A percentile compares a stretch with the other conserved stretches of the same genome.
Conservation (phyloP, 2,888 invertebrate genomes). For the Thera obeliscata region DNA sequence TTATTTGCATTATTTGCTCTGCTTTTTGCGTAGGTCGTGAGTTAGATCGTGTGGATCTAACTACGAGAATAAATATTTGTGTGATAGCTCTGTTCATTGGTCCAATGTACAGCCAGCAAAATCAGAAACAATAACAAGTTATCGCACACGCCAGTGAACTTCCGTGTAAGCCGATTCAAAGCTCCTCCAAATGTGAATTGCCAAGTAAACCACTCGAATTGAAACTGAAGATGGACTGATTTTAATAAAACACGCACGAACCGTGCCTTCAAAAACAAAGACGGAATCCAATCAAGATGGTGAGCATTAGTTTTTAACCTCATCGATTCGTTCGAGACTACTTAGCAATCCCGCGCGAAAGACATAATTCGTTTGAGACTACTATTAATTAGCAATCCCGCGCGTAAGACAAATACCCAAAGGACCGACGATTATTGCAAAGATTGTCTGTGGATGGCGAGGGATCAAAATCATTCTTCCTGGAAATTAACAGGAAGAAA, state of each 20-base stretch:
- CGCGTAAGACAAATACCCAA: too few relatives aligned
- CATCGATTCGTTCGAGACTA: not conserved
- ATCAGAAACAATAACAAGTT: conserved; percentile 4
- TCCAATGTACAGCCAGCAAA: too few relatives aligned
- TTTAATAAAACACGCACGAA: conserved; percentile 32
- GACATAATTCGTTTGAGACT: too few relatives aligned
- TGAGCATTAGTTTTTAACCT: not conserved
- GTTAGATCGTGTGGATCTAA: too few relatives aligned
- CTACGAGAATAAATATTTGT: too few relatives aligned
- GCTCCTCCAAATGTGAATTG: conserved; percentile 18
- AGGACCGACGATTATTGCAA: too few relatives aligned
- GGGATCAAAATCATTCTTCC: too few relatives aligned
- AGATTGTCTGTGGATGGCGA: not conserved
- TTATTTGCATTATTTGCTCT: not conserved
- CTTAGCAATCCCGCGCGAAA: too few relatives aligned
- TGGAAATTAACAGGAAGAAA: too few relatives aligned
- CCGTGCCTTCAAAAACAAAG: conserved; percentile 28
- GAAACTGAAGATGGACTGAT: conserved; percentile 28
- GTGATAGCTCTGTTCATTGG: not conserved
- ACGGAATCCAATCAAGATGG: conserved; percentile 28
- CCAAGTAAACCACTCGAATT: conserved; percentile 27
- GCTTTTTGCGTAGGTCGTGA: too few relatives aligned
- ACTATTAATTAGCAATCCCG: too few relatives aligned
- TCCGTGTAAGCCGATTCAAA: conserved; percentile 8
- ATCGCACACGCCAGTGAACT: conserved; percentile 14